phyloP scores from a whole-genome alignment of 2,888 invertebrate genomes.

The Cryptocheilus praepositus region DNA sequence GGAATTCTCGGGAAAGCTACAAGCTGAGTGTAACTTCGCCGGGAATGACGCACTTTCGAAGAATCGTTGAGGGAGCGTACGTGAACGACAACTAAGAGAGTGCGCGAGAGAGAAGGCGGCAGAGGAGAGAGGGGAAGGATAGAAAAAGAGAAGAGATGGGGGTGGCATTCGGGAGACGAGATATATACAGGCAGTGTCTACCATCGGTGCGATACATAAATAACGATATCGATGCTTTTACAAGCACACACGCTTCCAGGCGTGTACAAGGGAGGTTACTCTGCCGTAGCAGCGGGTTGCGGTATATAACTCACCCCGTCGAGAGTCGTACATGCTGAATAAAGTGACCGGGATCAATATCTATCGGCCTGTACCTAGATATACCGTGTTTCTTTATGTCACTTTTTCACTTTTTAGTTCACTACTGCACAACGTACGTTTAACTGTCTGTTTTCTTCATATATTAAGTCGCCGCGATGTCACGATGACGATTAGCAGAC shows the following conservation, averaged over 20 bases:
- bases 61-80: conserved; percentile 22
- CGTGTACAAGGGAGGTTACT: conserved; percentile 66
- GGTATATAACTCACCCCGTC: conserved; percentile 63
- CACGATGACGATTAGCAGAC: not conserved
- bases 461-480: too few species aligned
- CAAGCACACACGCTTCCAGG: conserved; percentile 62
- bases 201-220: conserved; percentile 69
- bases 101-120: not conserved
- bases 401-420: conserved; percentile 7
- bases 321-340: conserved; percentile 65
- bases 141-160: conserved; percentile 1
- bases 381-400: conserved; percentile 36
- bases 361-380: conserved; percentile 63
- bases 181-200: conserved; percentile 48
- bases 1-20: conserved; percentile 44
- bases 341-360: conserved; percentile 68
- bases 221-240: conserved; percentile 72
- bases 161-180: conserved; percentile 44
- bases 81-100: not conserved
- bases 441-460: not conserved
- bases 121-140: conserved; percentile 4
- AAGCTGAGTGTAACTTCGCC: conserved; percentile 42
- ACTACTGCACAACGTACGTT: not conserved
- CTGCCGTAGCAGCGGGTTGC: conserved; percentile 51
- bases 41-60: conserved; percentile 31